Base-by-base conservation (phyloP, 2,888 invertebrate genomes). In the Nomada fabriciana region DNA sequence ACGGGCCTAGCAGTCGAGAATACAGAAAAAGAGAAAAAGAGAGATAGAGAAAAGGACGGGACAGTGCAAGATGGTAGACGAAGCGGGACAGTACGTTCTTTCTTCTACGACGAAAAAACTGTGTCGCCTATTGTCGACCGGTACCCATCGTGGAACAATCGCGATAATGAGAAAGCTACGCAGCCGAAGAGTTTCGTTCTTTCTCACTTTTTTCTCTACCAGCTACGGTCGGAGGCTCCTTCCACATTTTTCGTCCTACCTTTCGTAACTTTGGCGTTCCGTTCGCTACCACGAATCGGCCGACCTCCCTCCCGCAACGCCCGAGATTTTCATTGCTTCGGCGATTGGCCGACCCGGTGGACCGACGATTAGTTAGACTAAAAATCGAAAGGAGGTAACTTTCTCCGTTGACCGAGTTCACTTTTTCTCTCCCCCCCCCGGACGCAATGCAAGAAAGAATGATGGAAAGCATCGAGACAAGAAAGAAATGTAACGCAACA, bases 121-220 rank as follows among this genome's bases (percentile, higher is more conserved):
- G 89, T 91, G 91, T 92, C 92, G 90, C 71, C 88, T 86, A 91
- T 92, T 92, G 92, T 91, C 86, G 90, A 85, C 86, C 87, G 86
- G 86, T 91, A 89, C 86, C 89, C 86, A 88, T 88, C 84, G 88
- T 86, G 87, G 88, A 92, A 92, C 92, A 93, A 93, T 92, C 90
- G 90, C 83, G 89, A 91, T 93, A 93, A 93, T 93, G 92, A 92
- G 90, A 92, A 92, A 92, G 90, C 91, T 89, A 91, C 92, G 91
- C 91, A 91, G 89, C 85, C 88, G 87, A 91, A 91, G 87, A 89
- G 87, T 85, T 83, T 84, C 84, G 59, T 60, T 70, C 73, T 69
- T 57, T 74, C 57, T 25, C 71, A 25, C 67, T 82, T 47, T n/a
- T 25, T 61, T 15, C 20, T 36, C 25, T 18, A 7, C 52, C 20